These are phyloP conservation scores for Cygnus buccinator DNA, from an alignment of 2,113 vertebrate species.

Conservation along the genomic window DNA sequence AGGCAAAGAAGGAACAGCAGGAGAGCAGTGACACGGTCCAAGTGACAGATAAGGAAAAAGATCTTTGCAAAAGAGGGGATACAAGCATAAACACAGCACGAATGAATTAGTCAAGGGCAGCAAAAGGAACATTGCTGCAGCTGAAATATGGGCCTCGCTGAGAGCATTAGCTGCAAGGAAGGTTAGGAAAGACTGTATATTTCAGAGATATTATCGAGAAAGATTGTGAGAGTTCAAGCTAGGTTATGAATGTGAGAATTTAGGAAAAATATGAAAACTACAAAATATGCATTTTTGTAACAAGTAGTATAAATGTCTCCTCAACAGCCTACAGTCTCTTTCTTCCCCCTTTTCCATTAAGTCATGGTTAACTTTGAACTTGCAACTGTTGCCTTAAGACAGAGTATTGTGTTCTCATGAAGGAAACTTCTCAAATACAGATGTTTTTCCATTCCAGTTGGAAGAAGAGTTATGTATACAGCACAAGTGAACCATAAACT, in stretches of 20 bases:
- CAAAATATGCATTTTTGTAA: not conserved
- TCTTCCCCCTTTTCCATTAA: not conserved
- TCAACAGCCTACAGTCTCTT: not conserved
- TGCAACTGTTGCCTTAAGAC: not conserved
- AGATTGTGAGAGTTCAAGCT: not conserved
- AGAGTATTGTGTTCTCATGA: not conserved
- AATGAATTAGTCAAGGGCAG: not conserved
- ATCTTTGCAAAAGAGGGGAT: not conserved
- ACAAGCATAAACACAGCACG: not conserved
- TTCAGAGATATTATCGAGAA: not conserved
- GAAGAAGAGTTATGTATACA: not conserved
- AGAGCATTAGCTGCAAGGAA: not conserved
- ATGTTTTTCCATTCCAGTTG: not conserved
- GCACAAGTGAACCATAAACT: not conserved
- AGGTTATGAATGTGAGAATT: not conserved
- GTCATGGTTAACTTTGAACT: not conserved
- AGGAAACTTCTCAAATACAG: not conserved
- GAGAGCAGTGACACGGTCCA: not conserved
- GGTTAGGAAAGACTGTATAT: not conserved
- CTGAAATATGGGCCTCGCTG: fast-evolving
- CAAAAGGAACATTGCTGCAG: not conserved
- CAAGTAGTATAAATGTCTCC: not conserved
- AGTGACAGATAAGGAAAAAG: not conserved
- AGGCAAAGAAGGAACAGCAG: not conserved
- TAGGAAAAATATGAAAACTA: not conserved